Conservation (phyloP, 2,888 invertebrate species). For the Tupiocoris notatus region DNA sequence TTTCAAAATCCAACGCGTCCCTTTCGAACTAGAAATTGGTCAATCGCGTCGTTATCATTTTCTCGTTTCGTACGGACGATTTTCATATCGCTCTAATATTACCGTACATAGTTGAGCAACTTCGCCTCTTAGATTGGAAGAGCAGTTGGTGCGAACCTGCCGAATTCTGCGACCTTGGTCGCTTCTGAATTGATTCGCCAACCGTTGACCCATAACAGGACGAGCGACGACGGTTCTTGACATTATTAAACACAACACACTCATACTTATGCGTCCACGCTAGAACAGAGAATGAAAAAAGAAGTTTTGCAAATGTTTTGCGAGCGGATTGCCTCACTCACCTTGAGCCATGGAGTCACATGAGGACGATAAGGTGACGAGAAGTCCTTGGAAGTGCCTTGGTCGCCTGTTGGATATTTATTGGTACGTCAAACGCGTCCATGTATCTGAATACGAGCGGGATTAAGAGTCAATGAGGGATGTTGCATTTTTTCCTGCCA, state of each 20-base stretch:
- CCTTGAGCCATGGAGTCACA: neutral
- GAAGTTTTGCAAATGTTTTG: neutral
- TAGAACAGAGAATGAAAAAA: neutral
- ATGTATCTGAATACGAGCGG: neutral
- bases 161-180: neutral
- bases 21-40: too few species aligned
- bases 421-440: neutral
- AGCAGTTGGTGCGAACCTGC: neutral
- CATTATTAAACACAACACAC: neutral
- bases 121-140: too few species aligned
- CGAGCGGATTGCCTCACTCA: neutral
- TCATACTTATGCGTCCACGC: neutral
- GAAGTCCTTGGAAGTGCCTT: neutral
- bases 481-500: too few species aligned
- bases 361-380: neutral
- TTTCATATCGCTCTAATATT: too few species aligned
- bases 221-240: neutral
- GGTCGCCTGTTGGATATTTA: neutral
- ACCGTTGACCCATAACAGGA: neutral
- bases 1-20: too few species aligned
- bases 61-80: too few species aligned
- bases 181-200: neutral
- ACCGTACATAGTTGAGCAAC: too few species aligned
- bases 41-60: too few species aligned
- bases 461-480: too few species aligned